Percentiles rank a stretch among this genome's conserved stretches.
Evolutionary conservation across 2,797 vertebrate genomes (phyloP).

Genomic region (Paguma larvata): DNA sequence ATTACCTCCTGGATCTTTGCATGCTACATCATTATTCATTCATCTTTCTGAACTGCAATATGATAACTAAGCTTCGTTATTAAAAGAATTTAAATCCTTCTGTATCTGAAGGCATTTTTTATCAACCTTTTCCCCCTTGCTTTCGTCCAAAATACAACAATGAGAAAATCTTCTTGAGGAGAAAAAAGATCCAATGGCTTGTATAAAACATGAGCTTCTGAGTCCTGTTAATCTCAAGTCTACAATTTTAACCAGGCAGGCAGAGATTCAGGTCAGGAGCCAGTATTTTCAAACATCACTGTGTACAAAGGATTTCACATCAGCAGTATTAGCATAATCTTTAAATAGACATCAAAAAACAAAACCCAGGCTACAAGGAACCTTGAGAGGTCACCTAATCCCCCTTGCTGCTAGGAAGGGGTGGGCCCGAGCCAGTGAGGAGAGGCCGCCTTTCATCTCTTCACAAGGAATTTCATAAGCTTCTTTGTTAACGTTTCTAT

Average conservation of each 20-base stretch:
- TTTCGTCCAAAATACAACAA: slow-evolving; percentile 47
- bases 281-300: slow-evolving; percentile 20
- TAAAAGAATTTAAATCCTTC: slow-evolving; percentile 78
- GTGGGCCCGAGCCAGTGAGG: background rate
- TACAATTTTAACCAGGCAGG: slow-evolving; percentile 40
- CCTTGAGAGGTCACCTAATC: slow-evolving; percentile 63
- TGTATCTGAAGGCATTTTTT: slow-evolving; percentile 72
- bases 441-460: slow-evolving; percentile 1
- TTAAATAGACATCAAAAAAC: slow-evolving; percentile 62
- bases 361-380: slow-evolving; percentile 42
- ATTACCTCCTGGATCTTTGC: slow-evolving; percentile 71
- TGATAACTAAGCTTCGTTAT: slow-evolving; percentile 72
- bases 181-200: slow-evolving; percentile 6
- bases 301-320: slow-evolving; percentile 71
- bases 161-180: slow-evolving; percentile 18
- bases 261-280: slow-evolving; percentile 52
- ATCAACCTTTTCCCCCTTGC: slow-evolving; percentile 69
- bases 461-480: slow-evolving; percentile 37
- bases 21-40: slow-evolving; percentile 75
- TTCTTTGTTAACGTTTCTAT: slow-evolving; percentile 12
- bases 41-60: slow-evolving; percentile 69
- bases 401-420: background rate
- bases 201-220: slow-evolving; percentile 58
- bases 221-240: slow-evolving; percentile 59
- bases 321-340: slow-evolving; percentile 66